phyloP scores from a whole-genome alignment of 1,140 invertebrate species.

The Zaprionus ornatus region DNA sequence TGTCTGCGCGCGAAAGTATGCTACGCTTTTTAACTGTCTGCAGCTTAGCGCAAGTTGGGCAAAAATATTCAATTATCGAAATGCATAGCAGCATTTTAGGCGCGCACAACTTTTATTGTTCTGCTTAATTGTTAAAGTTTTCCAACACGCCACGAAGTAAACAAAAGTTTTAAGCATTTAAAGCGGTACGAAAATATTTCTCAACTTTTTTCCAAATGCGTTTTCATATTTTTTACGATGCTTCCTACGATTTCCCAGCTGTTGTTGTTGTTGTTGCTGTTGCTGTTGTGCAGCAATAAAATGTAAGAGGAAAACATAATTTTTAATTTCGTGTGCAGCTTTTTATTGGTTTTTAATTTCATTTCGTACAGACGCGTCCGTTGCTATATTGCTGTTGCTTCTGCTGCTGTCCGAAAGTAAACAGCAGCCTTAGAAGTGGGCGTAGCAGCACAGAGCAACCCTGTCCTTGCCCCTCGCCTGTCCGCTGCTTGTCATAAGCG shows the following conservation, averaged over 20 bases:
- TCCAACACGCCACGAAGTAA: conserved; percentile 2
- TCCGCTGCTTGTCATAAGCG: conserved; percentile 61
- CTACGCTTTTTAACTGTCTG: conserved; percentile 51
- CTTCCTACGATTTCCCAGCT: not conserved
- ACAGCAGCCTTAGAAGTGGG: conserved; percentile 71
- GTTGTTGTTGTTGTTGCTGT: conserved; percentile 45
- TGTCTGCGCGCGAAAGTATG: conserved; percentile 14
- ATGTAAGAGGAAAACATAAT: conserved; percentile 75
- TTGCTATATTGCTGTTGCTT: conserved; percentile 4
- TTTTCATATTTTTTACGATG: conserved; percentile 44
- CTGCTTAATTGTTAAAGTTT: conserved; percentile 77
- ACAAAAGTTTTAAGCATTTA: conserved; percentile 32
- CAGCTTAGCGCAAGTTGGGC: conserved; percentile 42
- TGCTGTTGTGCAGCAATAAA: conserved; percentile 49
- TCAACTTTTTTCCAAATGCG: conserved; percentile 45
- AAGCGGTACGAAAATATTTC: conserved; percentile 37
- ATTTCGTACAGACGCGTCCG: conserved; percentile 54
- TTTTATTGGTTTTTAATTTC: conserved; percentile 83
- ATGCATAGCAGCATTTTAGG: conserved; percentile 66
- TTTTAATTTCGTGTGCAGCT: conserved; percentile 74
- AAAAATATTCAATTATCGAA: conserved; percentile 78
- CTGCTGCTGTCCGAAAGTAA: conserved; percentile 55
- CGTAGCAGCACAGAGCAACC: not conserved
- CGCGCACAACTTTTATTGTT: conserved; percentile 56
- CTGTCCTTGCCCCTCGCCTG: not conserved